Evolutionary conservation across 2,888 invertebrate species (phyloP).

Genomic region (Cryptocheilus praepositus): DNA sequence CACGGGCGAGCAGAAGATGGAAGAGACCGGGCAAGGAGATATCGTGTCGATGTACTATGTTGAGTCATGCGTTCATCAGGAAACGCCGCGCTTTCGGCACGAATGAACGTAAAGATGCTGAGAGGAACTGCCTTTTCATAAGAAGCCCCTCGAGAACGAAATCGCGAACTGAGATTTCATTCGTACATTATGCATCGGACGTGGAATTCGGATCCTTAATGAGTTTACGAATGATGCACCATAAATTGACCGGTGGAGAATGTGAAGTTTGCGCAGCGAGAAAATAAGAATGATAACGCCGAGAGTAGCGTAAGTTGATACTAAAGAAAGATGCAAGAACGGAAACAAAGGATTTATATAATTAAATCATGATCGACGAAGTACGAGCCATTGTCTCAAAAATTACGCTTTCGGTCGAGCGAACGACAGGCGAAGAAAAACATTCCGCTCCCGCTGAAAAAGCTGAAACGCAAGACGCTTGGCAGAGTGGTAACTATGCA

Average conservation of each 20-base stretch:
- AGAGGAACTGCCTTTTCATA: neutral
- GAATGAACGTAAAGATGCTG: neutral
- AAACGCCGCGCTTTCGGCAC: neutral
- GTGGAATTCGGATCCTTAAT: no score
- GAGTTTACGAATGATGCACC: no score
- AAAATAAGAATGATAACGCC: neutral
- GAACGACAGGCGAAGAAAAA: neutral
- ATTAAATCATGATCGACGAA: neutral
- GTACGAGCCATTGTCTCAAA: neutral
- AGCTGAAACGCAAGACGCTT: conserved; percentile 26
- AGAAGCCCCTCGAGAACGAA: no score
- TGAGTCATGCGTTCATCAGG: neutral
- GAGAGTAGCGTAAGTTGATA: no score
- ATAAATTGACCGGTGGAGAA: no score
- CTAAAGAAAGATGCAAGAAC: no score
- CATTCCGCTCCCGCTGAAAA: conserved; percentile 21
- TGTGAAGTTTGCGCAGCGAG: neutral
- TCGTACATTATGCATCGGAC: no score
- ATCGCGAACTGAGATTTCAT: no score
- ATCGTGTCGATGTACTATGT: neutral
- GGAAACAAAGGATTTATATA: no score
- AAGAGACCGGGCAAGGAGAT: neutral
- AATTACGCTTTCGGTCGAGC: neutral
- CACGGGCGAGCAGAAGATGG: neutral
- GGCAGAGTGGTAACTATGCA: conserved; percentile 31